phyloP scores from a whole-genome alignment of 2,888 invertebrate genomes.

The Eilema caniola region DNA sequence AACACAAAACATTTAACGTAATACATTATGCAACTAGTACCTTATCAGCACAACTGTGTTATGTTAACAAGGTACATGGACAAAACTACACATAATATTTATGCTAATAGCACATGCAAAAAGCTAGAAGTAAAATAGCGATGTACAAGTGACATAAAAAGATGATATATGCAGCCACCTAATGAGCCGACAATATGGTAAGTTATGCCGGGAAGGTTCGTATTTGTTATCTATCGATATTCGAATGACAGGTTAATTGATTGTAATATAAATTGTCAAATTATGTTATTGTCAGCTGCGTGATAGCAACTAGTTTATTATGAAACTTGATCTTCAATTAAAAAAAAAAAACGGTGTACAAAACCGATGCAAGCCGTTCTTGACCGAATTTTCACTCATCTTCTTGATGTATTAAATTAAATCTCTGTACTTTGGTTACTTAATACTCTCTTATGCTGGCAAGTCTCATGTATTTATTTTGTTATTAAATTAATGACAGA shows the following conservation, averaged over 20 bases:
- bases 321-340: slow-evolving; percentile 5
- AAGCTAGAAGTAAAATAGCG: slow-evolving; percentile 35
- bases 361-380: not conserved
- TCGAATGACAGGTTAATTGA: slow-evolving; percentile 16
- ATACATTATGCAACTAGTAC: not conserved
- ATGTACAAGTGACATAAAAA: slow-evolving; percentile 32
- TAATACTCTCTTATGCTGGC: not conserved
- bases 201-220: slow-evolving; percentile 50
- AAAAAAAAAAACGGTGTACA: not conserved
- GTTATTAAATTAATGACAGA: not conserved
- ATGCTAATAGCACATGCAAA: slow-evolving; percentile 40
- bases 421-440: too few relatives aligned
- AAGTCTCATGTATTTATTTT: not conserved
- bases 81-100: not conserved
- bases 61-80: not conserved
- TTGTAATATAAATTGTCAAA: not conserved
- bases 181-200: slow-evolving; percentile 59
- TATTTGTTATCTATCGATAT: slow-evolving; percentile 42
- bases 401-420: too few relatives aligned
- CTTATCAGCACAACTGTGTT: slow-evolving; percentile 6
- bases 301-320: slow-evolving; percentile 24
- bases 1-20: not conserved
- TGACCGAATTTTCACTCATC: not conserved
- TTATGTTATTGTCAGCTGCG: slow-evolving; percentile 13
- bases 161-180: slow-evolving; percentile 33